A percentile compares a stretch with the other conserved stretches of the same genome.
Conservation (phyloP, 2,113 vertebrate genomes). For the Myxocyprinus asiaticus region DNA sequence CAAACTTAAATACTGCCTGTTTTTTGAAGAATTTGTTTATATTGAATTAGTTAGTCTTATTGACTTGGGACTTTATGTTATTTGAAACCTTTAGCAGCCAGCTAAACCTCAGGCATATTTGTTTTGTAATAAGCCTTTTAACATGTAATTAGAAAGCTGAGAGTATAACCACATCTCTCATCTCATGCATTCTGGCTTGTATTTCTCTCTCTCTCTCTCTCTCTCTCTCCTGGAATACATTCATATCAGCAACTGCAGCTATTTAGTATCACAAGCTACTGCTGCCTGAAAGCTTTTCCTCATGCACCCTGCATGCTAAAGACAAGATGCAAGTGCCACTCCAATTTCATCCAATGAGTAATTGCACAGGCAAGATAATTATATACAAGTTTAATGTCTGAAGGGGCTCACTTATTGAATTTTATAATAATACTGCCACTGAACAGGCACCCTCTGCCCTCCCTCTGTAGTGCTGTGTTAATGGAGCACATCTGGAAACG, state of each 20-base stretch:
- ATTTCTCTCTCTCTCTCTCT: too few relatives aligned
- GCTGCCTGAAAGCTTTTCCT: constrained; percentile 5
- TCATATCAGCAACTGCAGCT: not conserved
- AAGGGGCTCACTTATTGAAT: constrained; percentile 55
- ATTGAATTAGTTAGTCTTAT: constrained; percentile 29
- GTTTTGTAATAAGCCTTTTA: constrained; percentile 38
- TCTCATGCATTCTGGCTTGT: not conserved
- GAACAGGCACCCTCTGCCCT: constrained; percentile 30
- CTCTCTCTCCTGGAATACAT: constrained; percentile 19
- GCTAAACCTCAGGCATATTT: constrained; percentile 33
- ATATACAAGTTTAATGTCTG: constrained; percentile 53
- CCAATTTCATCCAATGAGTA: constrained; percentile 57
- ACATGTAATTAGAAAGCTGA: constrained; percentile 39
- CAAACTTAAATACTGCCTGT: not conserved
- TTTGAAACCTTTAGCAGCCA: constrained; percentile 19
- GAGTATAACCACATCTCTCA: not conserved
- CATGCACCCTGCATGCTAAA: constrained; percentile 13
- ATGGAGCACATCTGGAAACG: constrained; percentile 19
- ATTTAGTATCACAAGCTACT: not conserved
- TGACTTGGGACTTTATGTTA: not conserved
- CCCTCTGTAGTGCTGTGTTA: constrained; percentile 13
- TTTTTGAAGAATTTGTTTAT: constrained; percentile 16
- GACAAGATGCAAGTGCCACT: constrained; percentile 45
- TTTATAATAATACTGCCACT: constrained; percentile 46
- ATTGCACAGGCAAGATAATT: constrained; percentile 56